Conservation (phyloP, 2,888 invertebrate genomes). For the Torymus aiolomorphi region DNA sequence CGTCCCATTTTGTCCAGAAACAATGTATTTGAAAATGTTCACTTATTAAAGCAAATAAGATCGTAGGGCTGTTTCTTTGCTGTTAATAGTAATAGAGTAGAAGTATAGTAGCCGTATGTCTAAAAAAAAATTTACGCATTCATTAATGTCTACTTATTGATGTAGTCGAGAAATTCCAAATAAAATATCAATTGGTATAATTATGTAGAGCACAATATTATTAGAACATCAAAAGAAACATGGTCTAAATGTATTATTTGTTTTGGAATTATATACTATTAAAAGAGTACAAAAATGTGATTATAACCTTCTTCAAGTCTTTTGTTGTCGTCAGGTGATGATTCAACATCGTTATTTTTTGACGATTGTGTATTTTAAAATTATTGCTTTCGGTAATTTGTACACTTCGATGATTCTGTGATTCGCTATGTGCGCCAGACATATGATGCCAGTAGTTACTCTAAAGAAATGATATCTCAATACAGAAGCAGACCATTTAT, state of each 20-base stretch:
- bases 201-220: too few species aligned
- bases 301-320: slow-evolving; percentile 13
- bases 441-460: slow-evolving; percentile 5
- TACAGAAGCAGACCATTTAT: not conserved
- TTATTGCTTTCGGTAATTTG: slow-evolving; percentile 21
- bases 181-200: too few species aligned
- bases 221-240: not conserved
- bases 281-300: slow-evolving; percentile 17
- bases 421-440: slow-evolving; percentile 60
- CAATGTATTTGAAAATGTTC: not conserved
- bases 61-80: too few species aligned
- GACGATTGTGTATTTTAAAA: slow-evolving; percentile 8
- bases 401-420: not conserved
- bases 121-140: too few species aligned
- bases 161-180: too few species aligned
- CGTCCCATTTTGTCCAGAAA: too few species aligned
- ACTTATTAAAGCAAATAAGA: not conserved
- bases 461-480: slow-evolving; percentile 12
- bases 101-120: too few species aligned
- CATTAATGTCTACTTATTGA: too few species aligned
- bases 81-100: too few species aligned
- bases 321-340: slow-evolving; percentile 6
- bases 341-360: slow-evolving; percentile 22
- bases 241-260: slow-evolving; percentile 5
- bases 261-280: slow-evolving; percentile 8